phyloP scores from a whole-genome alignment of 2,113 vertebrate genomes.

The Ophiodon elongatus region DNA sequence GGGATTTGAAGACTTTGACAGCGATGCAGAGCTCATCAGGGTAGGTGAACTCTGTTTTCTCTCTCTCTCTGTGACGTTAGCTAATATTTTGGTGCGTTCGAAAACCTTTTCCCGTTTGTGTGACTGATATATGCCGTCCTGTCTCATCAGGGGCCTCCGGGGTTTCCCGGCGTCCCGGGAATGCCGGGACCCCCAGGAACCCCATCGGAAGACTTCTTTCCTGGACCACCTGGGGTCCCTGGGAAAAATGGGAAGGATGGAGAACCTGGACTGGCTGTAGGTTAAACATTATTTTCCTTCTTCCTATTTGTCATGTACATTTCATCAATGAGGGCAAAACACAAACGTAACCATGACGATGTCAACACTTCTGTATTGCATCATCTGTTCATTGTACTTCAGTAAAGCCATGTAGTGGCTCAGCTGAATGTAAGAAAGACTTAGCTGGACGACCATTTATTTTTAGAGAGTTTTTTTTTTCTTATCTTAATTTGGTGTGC shows the following conservation, averaged over 20 bases:
- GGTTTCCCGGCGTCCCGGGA: conserved; percentile 86
- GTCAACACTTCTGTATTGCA: not conserved
- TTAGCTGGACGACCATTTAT: not conserved
- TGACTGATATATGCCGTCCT: not conserved
- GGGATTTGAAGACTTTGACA: conserved; percentile 83
- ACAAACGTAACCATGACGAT: not conserved
- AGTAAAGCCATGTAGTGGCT: not conserved
- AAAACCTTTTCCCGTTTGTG: not conserved
- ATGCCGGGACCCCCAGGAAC: conserved; percentile 86
- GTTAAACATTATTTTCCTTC: conserved; percentile 37
- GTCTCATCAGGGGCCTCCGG: conserved; percentile 81
- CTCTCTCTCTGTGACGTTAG: not conserved
- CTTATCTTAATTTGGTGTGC: no score
- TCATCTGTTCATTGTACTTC: not conserved
- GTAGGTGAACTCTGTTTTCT: conserved; percentile 66
- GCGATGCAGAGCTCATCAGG: conserved; percentile 78
- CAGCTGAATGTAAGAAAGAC: not conserved
- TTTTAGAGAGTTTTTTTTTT: no score
- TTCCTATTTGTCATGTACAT: not conserved
- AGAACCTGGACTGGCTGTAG: conserved; percentile 87
- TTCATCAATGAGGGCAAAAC: not conserved
- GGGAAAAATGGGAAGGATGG: conserved; percentile 86
- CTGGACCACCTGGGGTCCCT: conserved; percentile 83
- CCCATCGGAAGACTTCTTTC: conserved; percentile 50
- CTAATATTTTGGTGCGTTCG: not conserved